phyloP scores from a whole-genome alignment of 2,797 vertebrate species.

The Thripadectes ignobilis region DNA sequence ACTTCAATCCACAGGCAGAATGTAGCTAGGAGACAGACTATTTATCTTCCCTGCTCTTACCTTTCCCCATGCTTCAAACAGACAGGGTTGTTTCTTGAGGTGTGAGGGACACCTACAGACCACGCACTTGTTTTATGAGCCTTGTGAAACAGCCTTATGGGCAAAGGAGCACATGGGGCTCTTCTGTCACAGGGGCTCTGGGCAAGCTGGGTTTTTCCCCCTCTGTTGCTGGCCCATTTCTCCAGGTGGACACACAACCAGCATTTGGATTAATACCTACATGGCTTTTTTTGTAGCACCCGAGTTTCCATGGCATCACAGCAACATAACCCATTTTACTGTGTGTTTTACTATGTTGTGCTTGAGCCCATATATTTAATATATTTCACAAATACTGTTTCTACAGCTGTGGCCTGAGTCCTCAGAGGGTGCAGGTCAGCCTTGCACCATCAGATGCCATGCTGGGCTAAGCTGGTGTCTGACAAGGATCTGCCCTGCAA shows the following conservation, averaged over 20 bases:
- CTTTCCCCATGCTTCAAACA: background rate
- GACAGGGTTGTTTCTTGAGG: background rate
- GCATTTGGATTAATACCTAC: background rate
- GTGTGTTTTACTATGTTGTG: background rate
- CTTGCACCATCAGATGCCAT: background rate
- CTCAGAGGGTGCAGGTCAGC: background rate
- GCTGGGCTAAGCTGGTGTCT: background rate
- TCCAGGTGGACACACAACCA: background rate
- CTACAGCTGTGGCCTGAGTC: background rate
- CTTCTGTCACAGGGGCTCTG: background rate
- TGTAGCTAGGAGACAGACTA: constrained; percentile 15
- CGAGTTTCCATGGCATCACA: constrained; percentile 15
- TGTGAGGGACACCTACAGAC: background rate
- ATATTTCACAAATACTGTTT: background rate
- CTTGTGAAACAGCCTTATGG: background rate
- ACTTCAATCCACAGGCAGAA: constrained; percentile 20
- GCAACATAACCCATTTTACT: background rate
- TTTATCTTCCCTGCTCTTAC: constrained; percentile 30
- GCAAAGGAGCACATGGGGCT: background rate
- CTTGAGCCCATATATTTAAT: background rate
- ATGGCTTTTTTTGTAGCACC: background rate
- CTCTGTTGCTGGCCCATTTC: background rate
- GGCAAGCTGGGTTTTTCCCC: background rate
- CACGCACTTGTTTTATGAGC: background rate
- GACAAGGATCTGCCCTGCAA: background rate